Conservation (phyloP, 2,797 vertebrate species). For the Catostomus latipinnis region DNA sequence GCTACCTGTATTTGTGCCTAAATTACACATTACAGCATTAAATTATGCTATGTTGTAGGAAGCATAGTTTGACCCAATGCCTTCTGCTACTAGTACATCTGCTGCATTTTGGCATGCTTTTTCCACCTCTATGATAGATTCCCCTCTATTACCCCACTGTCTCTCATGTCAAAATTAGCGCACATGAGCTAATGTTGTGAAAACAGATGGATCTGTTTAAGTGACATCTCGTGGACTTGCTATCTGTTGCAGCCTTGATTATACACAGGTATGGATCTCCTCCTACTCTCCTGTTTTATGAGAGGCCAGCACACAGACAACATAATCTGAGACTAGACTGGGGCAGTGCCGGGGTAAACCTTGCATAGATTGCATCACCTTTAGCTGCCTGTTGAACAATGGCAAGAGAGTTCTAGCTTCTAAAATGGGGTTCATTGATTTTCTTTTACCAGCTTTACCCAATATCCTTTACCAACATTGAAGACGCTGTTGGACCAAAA, state of each 20-base stretch:
- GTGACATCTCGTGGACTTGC: constrained; percentile 58
- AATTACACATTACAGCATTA: neutral
- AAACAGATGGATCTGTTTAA: constrained; percentile 59
- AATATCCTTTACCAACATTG: constrained; percentile 2
- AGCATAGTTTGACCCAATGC: constrained; percentile 11
- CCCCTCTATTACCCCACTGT: constrained; percentile 48
- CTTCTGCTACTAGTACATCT: neutral
- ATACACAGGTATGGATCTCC: constrained; percentile 54
- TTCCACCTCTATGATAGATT: constrained; percentile 35
- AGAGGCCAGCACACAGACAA: constrained; percentile 32
- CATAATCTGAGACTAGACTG: constrained; percentile 32
- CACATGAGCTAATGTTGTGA: constrained; percentile 56
- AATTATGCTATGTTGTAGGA: neutral
- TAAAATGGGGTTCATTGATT: constrained; percentile 16
- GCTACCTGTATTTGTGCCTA: neutral
- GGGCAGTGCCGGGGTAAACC: neutral
- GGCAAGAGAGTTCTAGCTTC: constrained; percentile 8
- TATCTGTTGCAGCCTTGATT: constrained; percentile 59
- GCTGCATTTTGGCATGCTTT: neutral
- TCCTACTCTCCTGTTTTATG: constrained; percentile 37
- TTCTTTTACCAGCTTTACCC: neutral
- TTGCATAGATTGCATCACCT: constrained; percentile 17
- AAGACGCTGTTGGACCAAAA: neutral
- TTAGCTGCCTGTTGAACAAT: constrained; percentile 31
- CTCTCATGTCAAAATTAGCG: constrained; percentile 8